A percentile compares a stretch with the other conserved stretches of the same genome.
phyloP scores from a whole-genome alignment of 2,797 vertebrate species.

The Stomatorhinus walkeri region DNA sequence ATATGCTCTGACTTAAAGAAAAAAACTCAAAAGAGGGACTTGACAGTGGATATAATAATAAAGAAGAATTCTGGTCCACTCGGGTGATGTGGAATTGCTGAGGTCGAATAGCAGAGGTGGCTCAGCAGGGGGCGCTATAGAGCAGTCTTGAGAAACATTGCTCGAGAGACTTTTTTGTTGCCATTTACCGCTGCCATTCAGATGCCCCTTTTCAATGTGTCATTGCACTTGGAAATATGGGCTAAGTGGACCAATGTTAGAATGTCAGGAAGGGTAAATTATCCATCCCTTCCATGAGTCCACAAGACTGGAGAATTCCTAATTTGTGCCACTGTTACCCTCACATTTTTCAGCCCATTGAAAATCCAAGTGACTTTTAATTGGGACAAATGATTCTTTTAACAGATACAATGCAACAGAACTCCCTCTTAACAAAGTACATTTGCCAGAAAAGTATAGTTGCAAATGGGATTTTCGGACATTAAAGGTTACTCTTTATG shows the following conservation, averaged over 20 bases:
- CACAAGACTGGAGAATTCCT: background rate
- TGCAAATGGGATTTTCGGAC: background rate
- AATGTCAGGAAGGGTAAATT: background rate
- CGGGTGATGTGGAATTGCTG: background rate
- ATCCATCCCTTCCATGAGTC: background rate
- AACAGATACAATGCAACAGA: background rate
- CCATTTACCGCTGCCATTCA: background rate
- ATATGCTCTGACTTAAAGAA: background rate
- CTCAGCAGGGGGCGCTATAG: background rate
- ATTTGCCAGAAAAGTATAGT: background rate
- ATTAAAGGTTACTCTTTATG: conserved; percentile 10
- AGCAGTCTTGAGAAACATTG: background rate
- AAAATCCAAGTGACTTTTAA: background rate
- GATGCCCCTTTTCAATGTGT: background rate
- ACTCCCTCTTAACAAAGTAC: background rate
- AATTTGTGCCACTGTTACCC: background rate
- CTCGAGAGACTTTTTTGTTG: background rate
- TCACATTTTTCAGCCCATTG: background rate
- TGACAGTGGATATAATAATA: conserved; percentile 13
- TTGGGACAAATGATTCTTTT: background rate
- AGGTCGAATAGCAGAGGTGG: background rate
- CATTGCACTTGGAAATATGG: background rate
- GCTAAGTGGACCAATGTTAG: background rate
- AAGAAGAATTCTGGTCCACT: conserved; percentile 3
- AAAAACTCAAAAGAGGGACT: background rate